Conservation (phyloP, 2,888 invertebrate species). For the Bombyx huttoni region DNA sequence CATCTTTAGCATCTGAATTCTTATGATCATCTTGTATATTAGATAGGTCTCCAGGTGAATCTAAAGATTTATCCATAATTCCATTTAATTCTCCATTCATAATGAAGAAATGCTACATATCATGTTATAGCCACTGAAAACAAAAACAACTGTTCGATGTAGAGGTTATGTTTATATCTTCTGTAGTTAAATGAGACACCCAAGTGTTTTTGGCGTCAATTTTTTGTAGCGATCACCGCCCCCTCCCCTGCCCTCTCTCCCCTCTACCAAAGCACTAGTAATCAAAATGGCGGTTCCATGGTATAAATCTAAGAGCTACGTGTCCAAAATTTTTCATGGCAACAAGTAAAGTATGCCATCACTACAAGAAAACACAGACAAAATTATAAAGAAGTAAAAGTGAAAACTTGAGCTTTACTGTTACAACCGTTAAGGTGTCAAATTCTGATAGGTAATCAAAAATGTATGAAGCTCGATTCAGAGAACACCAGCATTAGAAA, state of each 20-base stretch:
- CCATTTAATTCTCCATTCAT: constrained; percentile 57
- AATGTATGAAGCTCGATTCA: neutral
- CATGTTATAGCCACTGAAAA: constrained; percentile 40
- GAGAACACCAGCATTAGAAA: neutral
- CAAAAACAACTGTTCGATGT: constrained; percentile 34
- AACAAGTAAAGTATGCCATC: constrained; percentile 15
- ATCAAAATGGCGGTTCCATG: constrained; percentile 67
- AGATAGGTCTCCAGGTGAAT: constrained; percentile 4
- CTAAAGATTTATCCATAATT: constrained; percentile 36
- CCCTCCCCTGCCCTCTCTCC: constrained; percentile 35
- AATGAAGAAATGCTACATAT: constrained; percentile 34
- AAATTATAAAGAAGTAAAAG: neutral
- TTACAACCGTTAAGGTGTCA: neutral
- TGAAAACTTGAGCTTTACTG: neutral
- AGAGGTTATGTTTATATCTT: constrained; percentile 24
- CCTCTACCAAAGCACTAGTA: constrained; percentile 55
- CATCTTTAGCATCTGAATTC: neutral
- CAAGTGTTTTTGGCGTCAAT: constrained; percentile 40
- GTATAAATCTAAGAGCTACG: constrained; percentile 46
- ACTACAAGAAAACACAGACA: neutral
- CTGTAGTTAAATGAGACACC: constrained; percentile 23
- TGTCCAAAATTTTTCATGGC: constrained; percentile 34
- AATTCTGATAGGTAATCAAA: neutral
- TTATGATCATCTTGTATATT: neutral
- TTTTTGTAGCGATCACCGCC: constrained; percentile 45